Percentiles rank a stretch among this genome's conserved stretches.
Conservation (phyloP, 30 jellyfish, hydroid and myxozoan species). For the Aurelia coerulea region DNA sequence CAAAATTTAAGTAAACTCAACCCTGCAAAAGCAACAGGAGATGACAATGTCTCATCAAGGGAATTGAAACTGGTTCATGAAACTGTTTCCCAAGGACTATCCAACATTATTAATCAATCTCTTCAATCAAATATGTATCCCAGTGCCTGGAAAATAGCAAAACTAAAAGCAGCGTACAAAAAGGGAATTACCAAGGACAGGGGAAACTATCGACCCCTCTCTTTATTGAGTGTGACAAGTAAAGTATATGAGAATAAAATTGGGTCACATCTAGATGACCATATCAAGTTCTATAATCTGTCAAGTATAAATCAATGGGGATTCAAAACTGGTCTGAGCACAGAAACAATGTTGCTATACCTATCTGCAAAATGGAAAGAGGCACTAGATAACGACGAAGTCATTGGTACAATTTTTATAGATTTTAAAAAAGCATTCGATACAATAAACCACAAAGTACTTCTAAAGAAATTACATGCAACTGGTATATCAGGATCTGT, state of each 20-base stretch:
- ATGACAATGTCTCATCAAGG: conserved; percentile 4
- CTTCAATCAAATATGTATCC: no score
- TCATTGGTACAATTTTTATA: no score
- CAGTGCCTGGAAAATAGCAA: no score
- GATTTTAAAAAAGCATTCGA: no score
- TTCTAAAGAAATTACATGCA: no score
- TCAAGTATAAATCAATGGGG: conserved; percentile 56
- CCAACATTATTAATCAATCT: neutral
- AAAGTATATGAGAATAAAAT: conserved; percentile 27
- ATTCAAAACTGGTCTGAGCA: conserved; percentile 6
- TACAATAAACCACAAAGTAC: no score
- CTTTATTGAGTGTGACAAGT: conserved; percentile 29
- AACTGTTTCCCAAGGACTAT: neutral
- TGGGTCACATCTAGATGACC: conserved; percentile 18
- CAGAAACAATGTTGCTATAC: conserved; percentile 37
- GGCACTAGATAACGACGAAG: conserved; percentile 36
- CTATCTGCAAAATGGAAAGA: conserved; percentile 36
- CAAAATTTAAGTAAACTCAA: neutral
- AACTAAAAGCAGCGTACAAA: no score
- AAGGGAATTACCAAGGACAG: no score
- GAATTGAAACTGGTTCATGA: no score
- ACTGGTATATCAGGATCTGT: no score
- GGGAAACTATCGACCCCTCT: no score
- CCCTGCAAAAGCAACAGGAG: conserved; percentile 7
- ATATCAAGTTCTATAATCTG: no score